Evolutionary conservation across 2,888 invertebrate genomes (phyloP), one percentile per base, ranked within the genome.

Genomic region (Eristalinus sepulchralis): DNA sequence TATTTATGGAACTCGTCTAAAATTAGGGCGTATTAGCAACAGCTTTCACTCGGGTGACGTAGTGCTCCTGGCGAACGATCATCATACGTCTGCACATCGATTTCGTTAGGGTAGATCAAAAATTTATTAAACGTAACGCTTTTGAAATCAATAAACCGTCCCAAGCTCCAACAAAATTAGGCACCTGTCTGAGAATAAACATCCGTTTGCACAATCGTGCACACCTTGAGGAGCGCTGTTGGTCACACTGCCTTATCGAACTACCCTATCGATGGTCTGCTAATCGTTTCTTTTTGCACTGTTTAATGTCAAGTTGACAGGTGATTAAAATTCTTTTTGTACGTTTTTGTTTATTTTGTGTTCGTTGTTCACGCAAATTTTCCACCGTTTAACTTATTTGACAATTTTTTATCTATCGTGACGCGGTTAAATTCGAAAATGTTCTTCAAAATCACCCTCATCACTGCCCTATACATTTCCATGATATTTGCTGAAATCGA

Each of bases 311-410:
- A 86, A 36, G 47, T 59, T 67, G 86, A 86, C 83, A 86, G 71
- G 27, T 78, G 75, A 86, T 82, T 53, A 66, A 86, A 78, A 75
- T 78, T 86, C 78, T 70, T 73, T 75, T 70, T 66, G 64, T 82
- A 66, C 36, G 53, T 71, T 82, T 73, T 86, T 83, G 78, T 83
- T 86, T 83, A 79, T 66, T 79, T 86, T 83, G 75, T 83, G 59
- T 86, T 79, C 75, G 72, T 71, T 83, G 73, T 82, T 70, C 73
- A 62, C n/a, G 60, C 24, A 70, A 82, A 57, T 70, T 85, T 73
- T 68, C 72, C 72, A 73, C 11, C 53, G 34, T 85, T 83, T 78
- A 57, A 60, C 9, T 63, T 59, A 53, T 63, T 81, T 81, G 68
- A 70, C 70, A 77, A 77, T 68, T 84, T 72, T 73, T 85, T 62